phyloP scores from a whole-genome alignment of 1,140 invertebrate species.

The Colletes gigas region DNA sequence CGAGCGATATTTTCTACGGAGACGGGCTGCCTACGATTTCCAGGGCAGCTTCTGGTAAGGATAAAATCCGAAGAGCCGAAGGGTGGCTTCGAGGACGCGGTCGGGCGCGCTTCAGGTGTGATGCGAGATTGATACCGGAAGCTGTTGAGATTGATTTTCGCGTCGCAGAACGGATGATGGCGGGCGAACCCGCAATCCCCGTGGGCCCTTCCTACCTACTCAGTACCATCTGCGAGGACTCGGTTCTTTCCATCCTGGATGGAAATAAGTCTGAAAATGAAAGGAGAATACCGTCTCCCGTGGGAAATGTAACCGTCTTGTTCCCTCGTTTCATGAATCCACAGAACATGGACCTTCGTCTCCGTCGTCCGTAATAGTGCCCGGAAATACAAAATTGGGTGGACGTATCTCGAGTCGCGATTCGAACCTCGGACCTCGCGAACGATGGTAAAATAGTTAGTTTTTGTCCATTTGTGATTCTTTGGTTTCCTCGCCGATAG shows the following conservation, averaged over 20 bases:
- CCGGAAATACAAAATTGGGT: not conserved
- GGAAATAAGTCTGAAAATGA: conserved; percentile 51
- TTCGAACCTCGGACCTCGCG: too few relatives aligned
- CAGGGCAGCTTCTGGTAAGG: conserved; percentile 14
- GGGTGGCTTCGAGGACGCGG: conserved; percentile 24
- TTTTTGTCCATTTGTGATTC: not conserved
- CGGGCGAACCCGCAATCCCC: conserved; percentile 15
- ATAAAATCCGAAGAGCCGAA: not conserved
- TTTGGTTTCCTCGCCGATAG: not conserved
- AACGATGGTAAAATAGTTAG: too few relatives aligned
- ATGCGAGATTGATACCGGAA: conserved; percentile 65
- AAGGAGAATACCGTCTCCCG: conserved; percentile 36
- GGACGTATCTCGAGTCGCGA: conserved; percentile 23
- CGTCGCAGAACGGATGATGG: conserved; percentile 46
- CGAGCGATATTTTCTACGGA: conserved; percentile 15
- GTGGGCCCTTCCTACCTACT: conserved; percentile 25
- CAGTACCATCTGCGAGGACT: conserved; percentile 11
- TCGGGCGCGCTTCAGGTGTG: conserved; percentile 57
- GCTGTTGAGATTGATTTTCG: conserved; percentile 67
- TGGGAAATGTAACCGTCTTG: conserved; percentile 50
- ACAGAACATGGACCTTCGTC: not conserved
- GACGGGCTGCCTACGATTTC: conserved; percentile 29
- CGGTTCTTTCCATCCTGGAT: conserved; percentile 34
- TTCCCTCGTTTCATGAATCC: conserved; percentile 36
- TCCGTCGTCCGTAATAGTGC: not conserved